Conservation (phyloP, 2,113 vertebrate species). For the Xenopus laevis region DNA sequence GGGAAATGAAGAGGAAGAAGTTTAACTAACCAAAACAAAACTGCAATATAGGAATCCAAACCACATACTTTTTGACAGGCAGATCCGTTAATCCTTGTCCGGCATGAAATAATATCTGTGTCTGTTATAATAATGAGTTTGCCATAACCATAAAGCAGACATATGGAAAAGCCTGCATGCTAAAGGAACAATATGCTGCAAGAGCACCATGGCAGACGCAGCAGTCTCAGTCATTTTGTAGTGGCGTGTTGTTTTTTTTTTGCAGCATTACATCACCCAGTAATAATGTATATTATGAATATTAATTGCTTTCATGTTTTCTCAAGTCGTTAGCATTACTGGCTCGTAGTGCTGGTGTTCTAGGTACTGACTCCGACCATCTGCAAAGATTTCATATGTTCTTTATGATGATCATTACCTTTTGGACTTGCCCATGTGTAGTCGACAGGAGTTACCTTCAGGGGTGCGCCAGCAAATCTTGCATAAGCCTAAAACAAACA, state of each 20-base stretch:
- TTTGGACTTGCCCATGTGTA: constrained; percentile 83
- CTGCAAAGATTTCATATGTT: too few species aligned
- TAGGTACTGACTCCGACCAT: too few species aligned
- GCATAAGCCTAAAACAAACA: constrained; percentile 79
- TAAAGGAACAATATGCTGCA: neutral
- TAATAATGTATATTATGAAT: too few species aligned
- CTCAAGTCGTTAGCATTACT: too few species aligned
- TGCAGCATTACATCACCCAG: too few species aligned
- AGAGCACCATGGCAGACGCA: too few species aligned
- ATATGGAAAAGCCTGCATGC: neutral
- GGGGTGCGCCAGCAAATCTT: constrained; percentile 84
- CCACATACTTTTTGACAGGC: neutral
- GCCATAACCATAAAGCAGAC: neutral
- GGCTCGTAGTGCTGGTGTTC: too few species aligned
- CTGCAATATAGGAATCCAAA: neutral
- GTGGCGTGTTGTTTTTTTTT: too few species aligned
- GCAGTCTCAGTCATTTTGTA: too few species aligned
- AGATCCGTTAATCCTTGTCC: neutral
- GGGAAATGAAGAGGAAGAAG: neutral
- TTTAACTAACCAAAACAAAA: neutral
- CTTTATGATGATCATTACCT: constrained; percentile 65
- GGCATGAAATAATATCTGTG: neutral
- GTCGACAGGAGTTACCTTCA: constrained; percentile 76
- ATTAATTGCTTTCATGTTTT: too few species aligned
- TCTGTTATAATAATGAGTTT: neutral